Evolutionary conservation across 2,888 invertebrate genomes (phyloP), one percentile per base, ranked within the genome.

Genomic region (Sminthurinus aureus): DNA sequence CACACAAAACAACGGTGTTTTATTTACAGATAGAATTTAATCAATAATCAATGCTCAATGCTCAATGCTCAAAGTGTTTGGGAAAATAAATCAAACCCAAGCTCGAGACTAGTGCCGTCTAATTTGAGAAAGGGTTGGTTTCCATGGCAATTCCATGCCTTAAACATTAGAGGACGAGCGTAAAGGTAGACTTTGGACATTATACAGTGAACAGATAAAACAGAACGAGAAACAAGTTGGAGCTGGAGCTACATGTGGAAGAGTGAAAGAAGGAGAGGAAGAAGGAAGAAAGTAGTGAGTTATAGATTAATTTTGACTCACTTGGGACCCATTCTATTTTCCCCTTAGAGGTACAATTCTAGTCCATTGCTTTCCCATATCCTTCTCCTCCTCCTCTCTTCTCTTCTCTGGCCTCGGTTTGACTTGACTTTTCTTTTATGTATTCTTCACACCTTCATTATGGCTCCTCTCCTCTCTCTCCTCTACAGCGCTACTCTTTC

Each of bases 291-390:
- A 26, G 76, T 51, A 80, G 80, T 79, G 83, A 83, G 69, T 83
- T 77, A 83, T 80, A 83, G 83, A 83, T 83, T 83, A 83, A 83
- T 83, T 83, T 83, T 83, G 51, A 77, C 76, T 83, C 83, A 74
- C 76, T 13, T 18, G 79, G 80, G 83, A 80, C 76, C 76, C 83
- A 83, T 83, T 83, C 75, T 69, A 79, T 83, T 80, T 83, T 69
- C 38, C 26, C 66, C 51, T 76, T 78, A 82, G 77, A 71, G 69
- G 67, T 75, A 58, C 18, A 51, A 81, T 58, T 74, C 81, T 26
- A 73, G 26, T 73, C 26, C 38, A 38, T 38, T 38, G 38, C 38
- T 38, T 38, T 38, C 38, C 38, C 38, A 38, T 38, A 38, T 38
- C 38, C 38, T 4, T 6, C 38, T 38, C 6, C 38, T 38, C 38